These are phyloP conservation scores for Stenopsyche tienmushanensis DNA, from an alignment of 1,140 invertebrate genomes.

Conservation along the genomic window DNA sequence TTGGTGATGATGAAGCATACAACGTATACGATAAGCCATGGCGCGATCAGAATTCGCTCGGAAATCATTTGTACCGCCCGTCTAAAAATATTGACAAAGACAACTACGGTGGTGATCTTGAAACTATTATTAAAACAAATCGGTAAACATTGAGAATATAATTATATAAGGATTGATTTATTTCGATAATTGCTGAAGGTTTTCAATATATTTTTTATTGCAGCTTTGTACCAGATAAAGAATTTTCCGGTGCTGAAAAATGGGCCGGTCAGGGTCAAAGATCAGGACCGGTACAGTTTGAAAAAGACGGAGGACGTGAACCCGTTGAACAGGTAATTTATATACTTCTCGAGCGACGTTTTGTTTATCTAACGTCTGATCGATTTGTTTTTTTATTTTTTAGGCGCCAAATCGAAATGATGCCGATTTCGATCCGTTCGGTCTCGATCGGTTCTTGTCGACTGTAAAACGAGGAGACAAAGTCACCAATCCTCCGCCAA, in stretches of 20 bases:
- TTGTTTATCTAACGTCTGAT: not conserved
- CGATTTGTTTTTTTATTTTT: constrained; percentile 17
- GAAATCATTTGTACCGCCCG: constrained; percentile 90
- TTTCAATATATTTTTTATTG: constrained; percentile 40
- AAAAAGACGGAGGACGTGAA: constrained; percentile 68
- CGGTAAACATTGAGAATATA: constrained; percentile 55
- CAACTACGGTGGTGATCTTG: constrained; percentile 86
- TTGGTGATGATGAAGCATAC: constrained; percentile 96
- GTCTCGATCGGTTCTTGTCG: constrained; percentile 96
- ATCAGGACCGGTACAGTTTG: constrained; percentile 96
- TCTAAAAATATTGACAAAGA: constrained; percentile 87
- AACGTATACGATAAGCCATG: constrained; percentile 97
- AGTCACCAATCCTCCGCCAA: constrained; percentile 14
- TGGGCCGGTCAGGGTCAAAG: constrained; percentile 59
- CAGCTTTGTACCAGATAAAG: constrained; percentile 95
- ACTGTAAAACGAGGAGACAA: constrained; percentile 88
- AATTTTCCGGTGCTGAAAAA: constrained; percentile 88
- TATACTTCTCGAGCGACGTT: not conserved
- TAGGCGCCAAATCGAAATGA: constrained; percentile 44
- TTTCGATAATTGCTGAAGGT: not conserved
- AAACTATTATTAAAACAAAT: constrained; percentile 84
- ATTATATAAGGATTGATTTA: not conserved
- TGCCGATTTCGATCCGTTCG: constrained; percentile 92
- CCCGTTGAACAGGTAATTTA: constrained; percentile 19
- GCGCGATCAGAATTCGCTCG: constrained; percentile 80